Evolutionary conservation across 2,797 vertebrate genomes (phyloP).

Genomic region (Coendou prehensilis): DNA sequence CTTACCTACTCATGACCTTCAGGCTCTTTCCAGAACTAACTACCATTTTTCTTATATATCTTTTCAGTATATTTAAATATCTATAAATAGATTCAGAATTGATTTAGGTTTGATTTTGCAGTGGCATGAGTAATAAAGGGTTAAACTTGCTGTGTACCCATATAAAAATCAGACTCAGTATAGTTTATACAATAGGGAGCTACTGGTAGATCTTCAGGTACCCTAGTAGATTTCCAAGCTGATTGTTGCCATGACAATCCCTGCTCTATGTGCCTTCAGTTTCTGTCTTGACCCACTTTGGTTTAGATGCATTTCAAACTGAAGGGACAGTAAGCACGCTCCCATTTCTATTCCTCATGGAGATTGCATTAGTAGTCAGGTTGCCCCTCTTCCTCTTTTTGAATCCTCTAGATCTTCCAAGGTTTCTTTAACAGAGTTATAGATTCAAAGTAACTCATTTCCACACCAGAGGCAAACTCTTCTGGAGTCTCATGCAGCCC

Average conservation of each 20-base stretch:
- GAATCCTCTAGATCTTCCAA: constrained; percentile 34
- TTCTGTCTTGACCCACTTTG: constrained; percentile 78
- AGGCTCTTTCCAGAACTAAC: constrained; percentile 53
- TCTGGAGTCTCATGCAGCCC: not conserved
- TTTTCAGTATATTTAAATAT: constrained; percentile 42
- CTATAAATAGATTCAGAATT: constrained; percentile 63
- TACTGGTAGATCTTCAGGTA: constrained; percentile 73
- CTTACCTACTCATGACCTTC: constrained; percentile 24
- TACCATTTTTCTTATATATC: constrained; percentile 22
- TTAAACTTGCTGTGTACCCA: constrained; percentile 64
- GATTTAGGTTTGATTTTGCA: constrained; percentile 69
- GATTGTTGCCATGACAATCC: constrained; percentile 74
- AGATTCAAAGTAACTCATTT: not conserved
- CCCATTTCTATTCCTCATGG: constrained; percentile 30
- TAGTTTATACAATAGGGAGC: constrained; percentile 65
- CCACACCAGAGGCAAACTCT: not conserved
- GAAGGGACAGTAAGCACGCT: constrained; percentile 58
- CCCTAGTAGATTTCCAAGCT: constrained; percentile 73
- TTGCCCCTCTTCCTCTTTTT: not conserved
- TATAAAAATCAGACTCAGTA: constrained; percentile 63
- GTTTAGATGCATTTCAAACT: constrained; percentile 59
- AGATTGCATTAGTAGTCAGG: not conserved
- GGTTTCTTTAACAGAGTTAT: constrained; percentile 38
- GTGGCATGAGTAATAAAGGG: constrained; percentile 45
- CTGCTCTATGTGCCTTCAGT: constrained; percentile 69